Evolutionary conservation across 2,888 invertebrate species (phyloP), one percentile per base, ranked within the genome.

Genomic region (Teleiodes luculella): DNA sequence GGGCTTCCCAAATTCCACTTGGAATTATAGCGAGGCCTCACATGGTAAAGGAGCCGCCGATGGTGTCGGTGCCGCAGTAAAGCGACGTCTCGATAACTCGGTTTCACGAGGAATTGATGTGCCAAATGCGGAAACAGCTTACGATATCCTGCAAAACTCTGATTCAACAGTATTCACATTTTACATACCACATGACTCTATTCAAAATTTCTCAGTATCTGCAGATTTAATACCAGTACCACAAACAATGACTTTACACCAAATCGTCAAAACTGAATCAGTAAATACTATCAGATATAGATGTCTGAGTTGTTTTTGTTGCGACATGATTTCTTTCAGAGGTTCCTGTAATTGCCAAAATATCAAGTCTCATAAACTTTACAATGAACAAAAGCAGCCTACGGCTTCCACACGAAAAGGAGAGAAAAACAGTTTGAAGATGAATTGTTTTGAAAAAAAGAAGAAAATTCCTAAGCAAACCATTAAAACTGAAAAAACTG

Each of bases 271-370:
- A n/a, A n/a, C n/a, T n/a, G n/a, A n/a, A n/a, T n/a, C n/a, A n/a
- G n/a, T n/a, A n/a, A n/a, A n/a, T n/a, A n/a, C n/a, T n/a, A n/a
- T n/a, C n/a, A n/a, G n/a, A n/a, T n/a, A n/a, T n/a, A n/a, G n/a
- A n/a, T n/a, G n/a, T n/a, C n/a, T n/a, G n/a, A n/a, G n/a, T n/a
- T n/a, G n/a, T n/a, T n/a, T n/a, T n/a, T n/a, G n/a, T 57, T 6
- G 50, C 51, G 55, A 55, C 50, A 2, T 18, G 36, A 10, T 48
- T 37, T 57, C 20, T 11, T 41, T 43, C 36, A 57, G 54, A 57
- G 57, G 57, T 52, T 47, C 31, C 33, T 47, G 47, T 33, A 47
- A 47, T 33, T 47, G 36, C 36, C 36, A 13, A 37, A 37, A 37
- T 37, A 37, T 37, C 36, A 37, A 6, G 6, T 37, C 36, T 13